These are phyloP conservation scores for Melanerpes formicivorus DNA, from an alignment of 2,113 vertebrate genomes.

Conservation along the genomic window DNA sequence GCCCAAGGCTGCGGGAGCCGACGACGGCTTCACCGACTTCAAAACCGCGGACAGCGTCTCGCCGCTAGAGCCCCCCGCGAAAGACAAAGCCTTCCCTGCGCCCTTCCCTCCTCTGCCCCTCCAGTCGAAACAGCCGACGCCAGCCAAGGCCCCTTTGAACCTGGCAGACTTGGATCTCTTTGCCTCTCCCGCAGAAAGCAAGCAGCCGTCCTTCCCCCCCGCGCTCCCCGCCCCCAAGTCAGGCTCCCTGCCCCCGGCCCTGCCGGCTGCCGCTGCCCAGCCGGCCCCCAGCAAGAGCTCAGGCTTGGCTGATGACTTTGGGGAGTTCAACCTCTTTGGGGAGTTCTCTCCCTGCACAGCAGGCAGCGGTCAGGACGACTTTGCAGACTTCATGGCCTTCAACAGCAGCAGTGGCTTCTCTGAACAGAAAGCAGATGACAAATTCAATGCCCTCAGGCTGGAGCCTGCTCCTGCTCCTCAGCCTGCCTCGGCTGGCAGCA, in stretches of 20 bases:
- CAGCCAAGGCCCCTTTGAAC: slow-evolving; percentile 87
- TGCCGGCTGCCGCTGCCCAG: slow-evolving; percentile 43
- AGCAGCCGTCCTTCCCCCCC: slow-evolving; percentile 68
- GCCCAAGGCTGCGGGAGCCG: slow-evolving; percentile 87
- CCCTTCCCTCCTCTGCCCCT: slow-evolving; percentile 82
- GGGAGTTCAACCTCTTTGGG: slow-evolving; percentile 93
- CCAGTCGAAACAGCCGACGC: slow-evolving; percentile 84
- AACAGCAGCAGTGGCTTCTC: slow-evolving; percentile 81
- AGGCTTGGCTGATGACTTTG: slow-evolving; percentile 86
- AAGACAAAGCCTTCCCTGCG: slow-evolving; percentile 86
- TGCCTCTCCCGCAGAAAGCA: slow-evolving; percentile 75
- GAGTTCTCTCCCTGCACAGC: slow-evolving; percentile 78
- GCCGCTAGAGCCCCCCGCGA: slow-evolving; percentile 89
- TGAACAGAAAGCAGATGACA: slow-evolving; percentile 70
- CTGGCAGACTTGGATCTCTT: slow-evolving; percentile 94
- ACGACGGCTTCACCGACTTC: slow-evolving; percentile 97
- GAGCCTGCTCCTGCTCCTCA: slow-evolving; percentile 56
- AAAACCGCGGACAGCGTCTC: slow-evolving; percentile 96
- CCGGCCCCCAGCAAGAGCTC: slow-evolving; percentile 72
- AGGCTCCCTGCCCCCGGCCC: slow-evolving; percentile 31
- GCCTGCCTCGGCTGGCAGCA: slow-evolving; percentile 29
- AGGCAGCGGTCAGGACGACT: slow-evolving; percentile 86
- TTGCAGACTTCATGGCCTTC: slow-evolving; percentile 98
- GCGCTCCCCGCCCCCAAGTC: slow-evolving; percentile 64
- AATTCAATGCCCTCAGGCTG: slow-evolving; percentile 64